phyloP scores from a whole-genome alignment of 2,113 vertebrate species.

The Corythaeola cristata region DNA sequence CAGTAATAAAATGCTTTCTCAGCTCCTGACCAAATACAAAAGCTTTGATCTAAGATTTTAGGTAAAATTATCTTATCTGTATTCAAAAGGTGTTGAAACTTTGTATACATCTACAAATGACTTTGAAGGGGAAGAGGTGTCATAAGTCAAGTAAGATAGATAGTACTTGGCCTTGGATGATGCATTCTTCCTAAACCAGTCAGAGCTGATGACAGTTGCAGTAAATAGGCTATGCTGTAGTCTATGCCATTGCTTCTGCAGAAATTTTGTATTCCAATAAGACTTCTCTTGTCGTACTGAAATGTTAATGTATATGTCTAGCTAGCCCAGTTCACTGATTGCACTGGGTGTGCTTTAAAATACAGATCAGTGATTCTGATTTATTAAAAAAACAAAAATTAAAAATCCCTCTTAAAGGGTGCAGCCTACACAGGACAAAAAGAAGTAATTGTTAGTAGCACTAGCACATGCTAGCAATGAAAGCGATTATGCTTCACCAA shows the following conservation, averaged over 20 bases:
- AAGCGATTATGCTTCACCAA: rapidly evolving
- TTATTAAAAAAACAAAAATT: background rate
- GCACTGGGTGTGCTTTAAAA: background rate
- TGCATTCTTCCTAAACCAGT: background rate
- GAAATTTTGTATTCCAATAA: background rate
- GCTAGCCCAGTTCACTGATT: background rate
- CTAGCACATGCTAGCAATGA: background rate
- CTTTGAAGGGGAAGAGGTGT: background rate
- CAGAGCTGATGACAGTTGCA: background rate
- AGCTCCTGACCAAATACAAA: background rate
- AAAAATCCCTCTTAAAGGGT: background rate
- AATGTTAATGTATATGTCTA: background rate
- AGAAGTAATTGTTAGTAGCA: background rate
- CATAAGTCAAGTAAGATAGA: background rate
- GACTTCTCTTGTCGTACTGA: background rate
- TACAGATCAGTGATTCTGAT: background rate
- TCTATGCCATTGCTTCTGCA: background rate
- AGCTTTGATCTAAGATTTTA: background rate
- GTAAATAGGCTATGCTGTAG: background rate
- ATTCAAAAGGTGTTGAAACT: background rate
- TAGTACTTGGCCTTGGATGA: background rate
- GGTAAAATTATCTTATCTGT: background rate
- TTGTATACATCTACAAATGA: background rate
- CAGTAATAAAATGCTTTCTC: background rate
- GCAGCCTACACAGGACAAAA: background rate